These are phyloP conservation scores for Psilopogon haemacephalus DNA, from an alignment of 2,113 vertebrate species.

Conservation along the genomic window DNA sequence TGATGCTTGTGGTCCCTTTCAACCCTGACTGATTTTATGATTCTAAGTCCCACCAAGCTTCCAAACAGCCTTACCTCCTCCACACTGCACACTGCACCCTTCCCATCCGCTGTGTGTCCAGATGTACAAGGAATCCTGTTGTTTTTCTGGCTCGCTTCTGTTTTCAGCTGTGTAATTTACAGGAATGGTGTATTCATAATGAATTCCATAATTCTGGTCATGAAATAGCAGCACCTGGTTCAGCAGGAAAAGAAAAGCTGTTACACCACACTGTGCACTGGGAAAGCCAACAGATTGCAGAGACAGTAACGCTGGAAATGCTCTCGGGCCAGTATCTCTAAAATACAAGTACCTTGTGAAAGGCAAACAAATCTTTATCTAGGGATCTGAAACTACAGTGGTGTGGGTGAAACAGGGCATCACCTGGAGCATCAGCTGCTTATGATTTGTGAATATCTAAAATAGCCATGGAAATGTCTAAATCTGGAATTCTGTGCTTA, in stretches of 20 bases:
- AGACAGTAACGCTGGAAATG: neutral
- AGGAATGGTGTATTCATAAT: slow-evolving; percentile 96
- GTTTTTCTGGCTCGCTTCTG: slow-evolving; percentile 73
- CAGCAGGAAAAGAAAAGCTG: slow-evolving; percentile 24
- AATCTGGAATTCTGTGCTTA: neutral
- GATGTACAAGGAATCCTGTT: slow-evolving; percentile 88
- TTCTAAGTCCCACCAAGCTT: neutral
- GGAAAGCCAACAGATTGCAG: neutral
- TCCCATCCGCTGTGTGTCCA: slow-evolving; percentile 97
- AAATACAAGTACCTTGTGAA: neutral
- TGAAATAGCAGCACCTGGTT: slow-evolving; percentile 93
- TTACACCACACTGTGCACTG: neutral
- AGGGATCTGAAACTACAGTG: neutral
- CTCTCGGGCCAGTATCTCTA: neutral
- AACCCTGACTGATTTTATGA: too few species aligned
- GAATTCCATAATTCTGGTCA: slow-evolving; percentile 94
- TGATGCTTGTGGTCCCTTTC: too few species aligned
- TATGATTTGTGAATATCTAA: neutral
- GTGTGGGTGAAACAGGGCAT: neutral
- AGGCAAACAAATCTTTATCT: neutral
- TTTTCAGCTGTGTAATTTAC: slow-evolving; percentile 83
- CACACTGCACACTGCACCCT: slow-evolving; percentile 91
- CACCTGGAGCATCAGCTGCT: neutral
- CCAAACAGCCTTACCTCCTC: slow-evolving; percentile 82
- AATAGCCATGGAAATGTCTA: neutral